Evolutionary conservation across 2,888 invertebrate genomes (phyloP).

Genomic region (Malthinus flaveolus): DNA sequence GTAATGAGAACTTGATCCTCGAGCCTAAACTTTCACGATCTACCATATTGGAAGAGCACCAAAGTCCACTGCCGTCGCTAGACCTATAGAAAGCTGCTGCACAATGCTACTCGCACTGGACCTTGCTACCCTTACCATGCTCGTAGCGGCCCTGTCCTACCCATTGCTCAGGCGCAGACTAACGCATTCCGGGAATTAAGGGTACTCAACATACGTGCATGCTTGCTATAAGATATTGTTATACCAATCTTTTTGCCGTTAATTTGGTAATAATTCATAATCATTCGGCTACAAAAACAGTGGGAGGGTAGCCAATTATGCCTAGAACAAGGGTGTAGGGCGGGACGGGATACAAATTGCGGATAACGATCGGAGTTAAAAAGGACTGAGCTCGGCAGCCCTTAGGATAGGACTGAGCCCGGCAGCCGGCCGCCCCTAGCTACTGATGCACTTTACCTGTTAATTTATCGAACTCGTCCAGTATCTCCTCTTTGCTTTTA

Average conservation of each 20-base stretch:
- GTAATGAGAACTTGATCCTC: background rate
- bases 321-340: conserved; percentile 49
- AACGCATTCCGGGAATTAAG: conserved; percentile 55
- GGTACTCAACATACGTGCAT: conserved; percentile 94
- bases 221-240: conserved; percentile 99
- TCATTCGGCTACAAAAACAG: conserved; percentile 98
- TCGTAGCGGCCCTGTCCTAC: conserved; percentile 56
- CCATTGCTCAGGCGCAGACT: conserved; percentile 55
- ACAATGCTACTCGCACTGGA: conserved; percentile 41
- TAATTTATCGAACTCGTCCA: conserved; percentile 99
- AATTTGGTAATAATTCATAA: conserved; percentile 99
- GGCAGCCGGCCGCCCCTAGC: conserved; percentile 61
- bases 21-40: background rate
- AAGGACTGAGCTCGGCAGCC: conserved; percentile 67
- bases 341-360: conserved; percentile 13
- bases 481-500: conserved; percentile 99
- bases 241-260: conserved; percentile 99
- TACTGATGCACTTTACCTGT: conserved; percentile 87
- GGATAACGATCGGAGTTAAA: conserved; percentile 46
- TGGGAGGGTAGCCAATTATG: conserved; percentile 74
- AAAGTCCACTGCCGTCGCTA: conserved; percentile 46
- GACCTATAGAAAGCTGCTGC: conserved; percentile 24
- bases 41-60: conserved; percentile 44
- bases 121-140: conserved; percentile 51
- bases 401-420: conserved; percentile 61